phyloP scores from a whole-genome alignment of 2,113 vertebrate species.

The Myotis brandtii region DNA sequence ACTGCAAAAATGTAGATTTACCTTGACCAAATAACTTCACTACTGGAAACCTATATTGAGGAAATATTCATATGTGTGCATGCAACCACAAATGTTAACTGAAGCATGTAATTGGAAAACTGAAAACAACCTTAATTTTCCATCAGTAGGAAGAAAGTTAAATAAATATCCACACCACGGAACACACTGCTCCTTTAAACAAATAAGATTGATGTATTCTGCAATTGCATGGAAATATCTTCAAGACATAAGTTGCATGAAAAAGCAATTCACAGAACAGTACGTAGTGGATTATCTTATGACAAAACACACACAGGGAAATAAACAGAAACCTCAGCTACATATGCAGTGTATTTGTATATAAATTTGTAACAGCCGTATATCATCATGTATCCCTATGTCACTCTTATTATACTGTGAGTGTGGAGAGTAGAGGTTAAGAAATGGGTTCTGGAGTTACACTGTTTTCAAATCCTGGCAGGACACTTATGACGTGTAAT shows the following conservation, averaged over 20 bases:
- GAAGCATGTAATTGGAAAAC: neutral
- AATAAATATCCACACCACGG: neutral
- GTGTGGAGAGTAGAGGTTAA: neutral
- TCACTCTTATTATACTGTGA: neutral
- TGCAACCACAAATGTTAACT: neutral
- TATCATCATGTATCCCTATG: neutral
- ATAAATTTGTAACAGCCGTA: neutral
- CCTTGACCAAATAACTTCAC: slow-evolving; percentile 40
- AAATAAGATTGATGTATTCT: neutral
- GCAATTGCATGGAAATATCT: neutral
- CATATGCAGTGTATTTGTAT: neutral
- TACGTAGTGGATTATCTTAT: neutral
- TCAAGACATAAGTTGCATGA: neutral
- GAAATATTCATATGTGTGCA: neutral
- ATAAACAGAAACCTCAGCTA: neutral
- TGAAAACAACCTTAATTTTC: slow-evolving; percentile 32
- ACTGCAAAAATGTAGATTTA: slow-evolving; percentile 7
- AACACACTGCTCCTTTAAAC: neutral
- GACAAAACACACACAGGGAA: neutral
- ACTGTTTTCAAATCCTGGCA: neutral
- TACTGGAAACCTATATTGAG: neutral
- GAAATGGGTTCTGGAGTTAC: neutral
- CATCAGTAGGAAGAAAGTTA: slow-evolving; percentile 20
- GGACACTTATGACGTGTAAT: neutral
- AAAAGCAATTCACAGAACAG: slow-evolving; percentile 42